Evolutionary conservation across 2,888 invertebrate genomes (phyloP), one percentile per base, ranked within the genome.

Genomic region (Caenorhabditis afra): DNA sequence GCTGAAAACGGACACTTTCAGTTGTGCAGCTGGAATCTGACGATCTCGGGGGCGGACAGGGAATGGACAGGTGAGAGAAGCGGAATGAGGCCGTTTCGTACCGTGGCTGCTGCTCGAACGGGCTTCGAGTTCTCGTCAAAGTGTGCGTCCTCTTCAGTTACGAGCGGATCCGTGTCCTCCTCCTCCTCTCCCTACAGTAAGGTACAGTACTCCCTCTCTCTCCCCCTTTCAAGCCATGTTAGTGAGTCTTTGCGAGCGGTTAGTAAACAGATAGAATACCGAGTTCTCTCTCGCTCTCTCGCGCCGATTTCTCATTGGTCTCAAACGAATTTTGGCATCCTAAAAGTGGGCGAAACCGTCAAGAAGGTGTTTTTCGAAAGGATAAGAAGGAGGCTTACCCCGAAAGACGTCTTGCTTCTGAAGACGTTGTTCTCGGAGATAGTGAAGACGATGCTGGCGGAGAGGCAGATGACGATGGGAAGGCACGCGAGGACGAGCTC

Each of bases 401-500:
- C 79, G 41, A 44, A 79, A 1, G 68, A 61, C 1, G 53, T 41
- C 55, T 79, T 79, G 50, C 53, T 50, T 7, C 64, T 14, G 66
- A 70, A 66, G 16, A 53, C 52, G 14, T 76, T 68, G 8, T 53
- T 66, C 57, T 82, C 77, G 23, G 68, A 35, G 4, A 74, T 7
- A 0, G 66, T 12, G 49, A 70, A 83, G 4, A 61, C 59, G 22
- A 62, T 41, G 10, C 73, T 49, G 12, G 74, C 70, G 5, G 47
- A 62, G 12, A 83, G 16, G 23, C 74, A 74, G 18, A 83, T 61
- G 44, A 61, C 37, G 39, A 68, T 66, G 0, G 83, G 83, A 29
- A 80, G 55, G 44, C 64, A 52, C 4, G 61, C 59, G 37, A 83
- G 68, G 12, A 83, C 71, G 12, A 79, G 52, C 49, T 83, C 79